Evolutionary conservation across 2,888 invertebrate genomes (phyloP).

Genomic region (Lamellibrachia satsuma): DNA sequence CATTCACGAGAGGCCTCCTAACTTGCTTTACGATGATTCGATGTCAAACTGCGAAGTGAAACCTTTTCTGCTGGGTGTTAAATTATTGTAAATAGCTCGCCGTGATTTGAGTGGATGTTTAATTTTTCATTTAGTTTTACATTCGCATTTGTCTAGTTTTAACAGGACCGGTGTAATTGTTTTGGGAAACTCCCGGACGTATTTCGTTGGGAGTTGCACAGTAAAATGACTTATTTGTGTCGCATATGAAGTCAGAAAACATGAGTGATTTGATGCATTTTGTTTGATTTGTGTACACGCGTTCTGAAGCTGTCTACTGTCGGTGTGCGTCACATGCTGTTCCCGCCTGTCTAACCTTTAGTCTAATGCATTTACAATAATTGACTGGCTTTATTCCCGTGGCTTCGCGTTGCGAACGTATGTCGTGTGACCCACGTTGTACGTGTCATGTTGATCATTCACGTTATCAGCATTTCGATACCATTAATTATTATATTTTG

Average conservation of each 20-base stretch:
- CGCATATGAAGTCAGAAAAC: background rate
- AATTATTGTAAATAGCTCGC: background rate
- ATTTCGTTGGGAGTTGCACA: background rate
- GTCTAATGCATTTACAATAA: background rate
- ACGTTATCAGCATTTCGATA: background rate
- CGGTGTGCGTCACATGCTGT: background rate
- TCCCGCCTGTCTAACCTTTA: background rate
- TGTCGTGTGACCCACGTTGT: background rate
- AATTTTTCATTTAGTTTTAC: conserved; percentile 3
- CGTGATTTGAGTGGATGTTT: conserved; percentile 12
- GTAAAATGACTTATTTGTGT: background rate
- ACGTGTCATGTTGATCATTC: background rate
- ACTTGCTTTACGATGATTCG: conserved; percentile 10
- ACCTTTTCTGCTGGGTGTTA: background rate
- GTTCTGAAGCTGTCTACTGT: background rate
- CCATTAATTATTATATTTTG: background rate
- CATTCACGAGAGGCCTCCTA: background rate
- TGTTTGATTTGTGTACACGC: background rate
- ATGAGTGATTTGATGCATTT: background rate
- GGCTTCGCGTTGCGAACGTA: background rate
- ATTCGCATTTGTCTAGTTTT: conserved; percentile 11
- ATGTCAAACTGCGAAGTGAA: background rate
- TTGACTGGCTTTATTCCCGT: background rate
- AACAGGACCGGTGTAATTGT: conserved; percentile 12
- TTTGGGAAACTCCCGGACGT: background rate